Evolutionary conservation across 2,113 vertebrate species (phyloP).

Genomic region (Saccopteryx bilineata): DNA sequence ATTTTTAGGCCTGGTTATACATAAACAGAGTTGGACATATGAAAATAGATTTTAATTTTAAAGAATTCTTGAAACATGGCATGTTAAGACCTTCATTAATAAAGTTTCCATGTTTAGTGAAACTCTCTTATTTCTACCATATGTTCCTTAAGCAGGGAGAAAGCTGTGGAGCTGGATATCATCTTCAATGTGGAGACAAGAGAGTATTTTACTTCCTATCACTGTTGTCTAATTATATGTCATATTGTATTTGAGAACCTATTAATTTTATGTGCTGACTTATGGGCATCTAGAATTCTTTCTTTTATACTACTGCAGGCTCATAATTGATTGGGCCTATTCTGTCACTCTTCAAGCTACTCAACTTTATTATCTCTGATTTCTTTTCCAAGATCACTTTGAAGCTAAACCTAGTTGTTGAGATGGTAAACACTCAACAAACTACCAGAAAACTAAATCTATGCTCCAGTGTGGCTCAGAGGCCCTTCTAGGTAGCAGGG

Average conservation of each 20-base stretch:
- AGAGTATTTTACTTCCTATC: not conserved
- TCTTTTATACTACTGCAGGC: not conserved
- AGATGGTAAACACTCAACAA: not conserved
- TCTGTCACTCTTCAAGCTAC: not conserved
- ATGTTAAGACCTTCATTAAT: not conserved
- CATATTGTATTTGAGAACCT: not conserved
- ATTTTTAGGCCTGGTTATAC: not conserved
- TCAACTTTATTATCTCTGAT: not conserved
- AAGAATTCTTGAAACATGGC: slow-evolving; percentile 17
- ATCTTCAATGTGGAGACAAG: not conserved
- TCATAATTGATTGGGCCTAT: not conserved
- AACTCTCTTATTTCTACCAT: not conserved
- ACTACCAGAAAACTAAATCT: not conserved
- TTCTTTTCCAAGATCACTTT: not conserved
- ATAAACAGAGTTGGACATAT: not conserved
- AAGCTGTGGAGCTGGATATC: not conserved
- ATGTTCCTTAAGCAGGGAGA: not conserved
- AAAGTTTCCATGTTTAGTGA: not conserved
- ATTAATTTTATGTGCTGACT: not conserved
- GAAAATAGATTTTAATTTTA: slow-evolving; percentile 63
- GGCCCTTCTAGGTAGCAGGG: not conserved
- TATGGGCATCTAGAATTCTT: not conserved
- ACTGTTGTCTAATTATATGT: not conserved
- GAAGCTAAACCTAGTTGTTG: not conserved
- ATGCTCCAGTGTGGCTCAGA: not conserved